Evolutionary conservation across 1,140 invertebrate genomes (phyloP), one percentile per base, ranked within the genome.

Genomic region (Neodiprion lecontei): DNA sequence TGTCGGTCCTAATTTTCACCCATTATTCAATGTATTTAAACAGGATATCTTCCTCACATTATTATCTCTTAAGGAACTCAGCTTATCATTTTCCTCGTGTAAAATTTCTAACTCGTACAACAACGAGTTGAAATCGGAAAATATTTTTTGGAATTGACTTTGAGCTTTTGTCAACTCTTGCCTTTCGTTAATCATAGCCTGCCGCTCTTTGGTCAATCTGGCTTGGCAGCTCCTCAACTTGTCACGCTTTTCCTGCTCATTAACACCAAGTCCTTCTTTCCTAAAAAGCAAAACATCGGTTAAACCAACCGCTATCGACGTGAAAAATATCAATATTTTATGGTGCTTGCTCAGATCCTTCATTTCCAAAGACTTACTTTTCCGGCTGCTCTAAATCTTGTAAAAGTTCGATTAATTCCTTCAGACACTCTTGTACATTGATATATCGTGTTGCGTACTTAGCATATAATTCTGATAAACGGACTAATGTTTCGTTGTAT

Each of bases 401-500:
- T n/a, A 83, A 71, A 14, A 80, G 72, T 23, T 81, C 68, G 21
- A 48, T 75, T 28, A 78, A 76, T 40, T 82, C 72, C 67, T 82
- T 81, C 12, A 84, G 73, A 69, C 72, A 73, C 68, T 81, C 74
- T 75, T 82, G 79, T 48, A 84, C 78, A 12, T 40, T 11, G 12
- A 74, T 65, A 66, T 76, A 81, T 2, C 74, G 79, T 49, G 70
- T 69, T 47, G 74, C 74, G 70, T 84, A 81, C 1, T 47, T 53
- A 17, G 76, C 40, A 49, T 80, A 83, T 77, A 75, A 84, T 74
- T 77, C 69, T 0, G 83, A 80, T 0, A 91, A 73, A 67, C 88
- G 83, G 70, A 85, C 85, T 7, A 90, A 75, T 12, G 85, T 88
- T 23, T 85, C 79, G 70, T 90, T 87, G 73, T 90, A 90, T 1